Base-by-base conservation (phyloP, 2,113 vertebrate genomes). In the Oncorhynchus tshawytscha region DNA sequence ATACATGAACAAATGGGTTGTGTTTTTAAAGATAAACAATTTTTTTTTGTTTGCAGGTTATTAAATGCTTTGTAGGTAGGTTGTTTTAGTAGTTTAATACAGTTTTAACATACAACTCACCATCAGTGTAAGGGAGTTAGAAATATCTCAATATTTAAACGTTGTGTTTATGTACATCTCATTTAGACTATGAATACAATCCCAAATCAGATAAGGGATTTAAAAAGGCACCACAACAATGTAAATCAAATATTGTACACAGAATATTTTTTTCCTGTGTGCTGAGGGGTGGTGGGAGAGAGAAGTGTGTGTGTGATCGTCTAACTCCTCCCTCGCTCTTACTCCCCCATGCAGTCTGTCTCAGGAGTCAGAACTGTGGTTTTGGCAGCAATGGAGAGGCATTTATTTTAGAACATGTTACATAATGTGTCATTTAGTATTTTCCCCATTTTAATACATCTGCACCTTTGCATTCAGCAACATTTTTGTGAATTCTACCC, bases 331-430 rank as follows among this genome's bases (percentile, higher is more conserved):
- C 39, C 39, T 45, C 2, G 5, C 13, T 54, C 4, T 54, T 54
- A 54, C 16, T 16, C 16, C 3, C 51, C 51, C 16, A 54, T 54
- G 70, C 39, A 45, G 39, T 72, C 79, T 81, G 80, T 80, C 62
- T 45, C 39, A 45, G 39, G 39, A 45, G 9, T 75, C 78, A 74
- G 78, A 75, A 45, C 78, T 82, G 81, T 72, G 87, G 81, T 76
- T 82, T 81, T 84, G 83, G 83, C 81, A 85, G 78, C 77, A 65
- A 81, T 71, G n/a, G 34, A 70, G 48, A 70, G 76, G 76, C 77
- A 81, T 84, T 83, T 85, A 77, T 80, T 83, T 83, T 75, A 22
- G 1, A 78, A 78, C 73, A 69, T 64, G 74, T 82, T 78, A 78
- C 57, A 51, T 77, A 83, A 82, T 77, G 59, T 62, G 59, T 22